phyloP scores from a whole-genome alignment of 2,797 vertebrate genomes.

The Choloepus didactylus region DNA sequence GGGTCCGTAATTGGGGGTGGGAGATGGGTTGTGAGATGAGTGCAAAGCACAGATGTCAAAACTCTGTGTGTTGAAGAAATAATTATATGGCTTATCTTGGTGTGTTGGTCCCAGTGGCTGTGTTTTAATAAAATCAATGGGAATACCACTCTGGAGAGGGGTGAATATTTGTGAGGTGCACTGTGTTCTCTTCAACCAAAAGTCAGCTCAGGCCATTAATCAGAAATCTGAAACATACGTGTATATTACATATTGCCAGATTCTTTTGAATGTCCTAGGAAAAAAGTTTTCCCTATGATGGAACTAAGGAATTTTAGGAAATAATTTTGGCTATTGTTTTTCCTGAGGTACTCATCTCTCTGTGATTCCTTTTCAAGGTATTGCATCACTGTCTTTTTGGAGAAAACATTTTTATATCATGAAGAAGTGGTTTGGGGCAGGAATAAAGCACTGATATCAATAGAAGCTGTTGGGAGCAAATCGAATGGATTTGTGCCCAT shows the following conservation, averaged over 20 bases:
- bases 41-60: background rate
- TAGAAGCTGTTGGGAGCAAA: background rate
- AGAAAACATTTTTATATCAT: slow-evolving; percentile 1
- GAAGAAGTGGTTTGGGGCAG: background rate
- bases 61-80: background rate
- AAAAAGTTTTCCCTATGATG: background rate
- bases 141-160: background rate
- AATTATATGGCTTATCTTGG: slow-evolving; percentile 27
- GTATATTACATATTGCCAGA: background rate
- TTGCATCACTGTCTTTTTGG: background rate
- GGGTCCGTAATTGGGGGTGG: background rate
- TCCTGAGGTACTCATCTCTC: background rate
- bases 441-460: background rate
- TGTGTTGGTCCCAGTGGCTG: background rate
- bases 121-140: slow-evolving; percentile 4
- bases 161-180: background rate
- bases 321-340: background rate
- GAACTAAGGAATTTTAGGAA: slow-evolving; percentile 43
- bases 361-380: background rate
- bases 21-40: background rate
- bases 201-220: background rate
- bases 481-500: background rate
- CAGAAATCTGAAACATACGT: background rate
- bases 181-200: background rate
- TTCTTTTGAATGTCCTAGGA: background rate